Percentiles rank a stretch among this genome's conserved stretches.
Conservation (phyloP, 2,888 invertebrate species). For the Eupithecia subumbrata region DNA sequence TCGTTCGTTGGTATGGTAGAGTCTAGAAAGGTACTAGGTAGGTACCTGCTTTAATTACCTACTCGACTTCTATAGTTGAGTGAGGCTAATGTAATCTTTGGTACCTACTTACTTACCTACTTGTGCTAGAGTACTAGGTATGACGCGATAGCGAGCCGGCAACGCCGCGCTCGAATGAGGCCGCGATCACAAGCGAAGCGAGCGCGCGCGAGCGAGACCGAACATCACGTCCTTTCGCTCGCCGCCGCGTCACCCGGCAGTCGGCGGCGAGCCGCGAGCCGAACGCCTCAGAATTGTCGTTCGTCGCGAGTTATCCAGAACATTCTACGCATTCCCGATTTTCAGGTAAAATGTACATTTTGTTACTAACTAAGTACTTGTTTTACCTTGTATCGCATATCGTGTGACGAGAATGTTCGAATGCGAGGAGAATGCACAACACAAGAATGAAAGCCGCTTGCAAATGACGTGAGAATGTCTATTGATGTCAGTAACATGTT, state of each 20-base stretch:
- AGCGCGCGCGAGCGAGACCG: conserved; percentile 41
- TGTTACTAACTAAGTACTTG: background rate
- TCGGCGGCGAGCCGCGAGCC: conserved; percentile 45
- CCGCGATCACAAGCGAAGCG: conserved; percentile 16
- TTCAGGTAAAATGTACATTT: background rate
- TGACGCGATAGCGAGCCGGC: conserved; percentile 7
- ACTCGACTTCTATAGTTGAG: no score
- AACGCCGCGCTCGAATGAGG: conserved; percentile 7
- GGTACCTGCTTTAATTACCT: no score
- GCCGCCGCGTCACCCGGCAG: conserved; percentile 29
- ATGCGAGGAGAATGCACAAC: background rate
- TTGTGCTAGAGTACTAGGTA: no score
- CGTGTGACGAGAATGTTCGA: background rate
- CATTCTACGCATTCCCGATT: conserved; percentile 23
- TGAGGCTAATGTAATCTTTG: no score
- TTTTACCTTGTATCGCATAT: background rate
- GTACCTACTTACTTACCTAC: no score
- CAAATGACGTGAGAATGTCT: background rate
- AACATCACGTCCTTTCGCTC: conserved; percentile 29
- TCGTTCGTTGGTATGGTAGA: no score
- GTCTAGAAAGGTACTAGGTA: no score
- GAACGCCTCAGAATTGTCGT: conserved; percentile 59
- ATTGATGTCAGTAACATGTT: no score
- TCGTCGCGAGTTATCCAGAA: conserved; percentile 49
- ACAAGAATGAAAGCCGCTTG: background rate